Evolutionary conservation across 2,888 invertebrate species (phyloP).

Genomic region (Drosophila meridiana): DNA sequence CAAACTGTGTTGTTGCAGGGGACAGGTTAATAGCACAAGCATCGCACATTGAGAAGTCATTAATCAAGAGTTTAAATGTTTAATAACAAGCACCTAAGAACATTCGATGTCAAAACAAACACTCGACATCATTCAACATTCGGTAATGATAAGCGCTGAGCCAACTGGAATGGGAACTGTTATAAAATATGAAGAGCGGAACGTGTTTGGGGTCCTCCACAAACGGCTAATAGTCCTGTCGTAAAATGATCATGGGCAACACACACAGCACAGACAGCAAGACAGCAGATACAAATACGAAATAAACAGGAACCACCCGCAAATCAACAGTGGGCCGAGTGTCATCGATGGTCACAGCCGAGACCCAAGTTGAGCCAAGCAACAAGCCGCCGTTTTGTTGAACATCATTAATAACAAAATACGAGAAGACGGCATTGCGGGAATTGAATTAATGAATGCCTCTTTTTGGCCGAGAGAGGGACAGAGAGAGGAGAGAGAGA

Average conservation of each 20-base stretch:
- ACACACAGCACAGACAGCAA: slow-evolving; percentile 8
- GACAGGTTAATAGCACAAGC: slow-evolving; percentile 26
- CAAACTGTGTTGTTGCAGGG: slow-evolving; percentile 8
- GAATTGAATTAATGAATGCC: slow-evolving; percentile 80
- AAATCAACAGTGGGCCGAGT: slow-evolving; percentile 61
- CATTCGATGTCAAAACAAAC: slow-evolving; percentile 84
- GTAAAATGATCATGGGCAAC: slow-evolving; percentile 50
- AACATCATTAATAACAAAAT: slow-evolving; percentile 84
- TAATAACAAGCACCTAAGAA: slow-evolving; percentile 62
- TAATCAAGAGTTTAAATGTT: slow-evolving; percentile 73
- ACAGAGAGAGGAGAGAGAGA: neutral
- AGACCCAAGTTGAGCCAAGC: slow-evolving; percentile 51
- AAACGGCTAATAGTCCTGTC: slow-evolving; percentile 37
- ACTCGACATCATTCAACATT: slow-evolving; percentile 84
- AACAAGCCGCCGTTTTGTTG: slow-evolving; percentile 76
- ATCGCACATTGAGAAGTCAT: slow-evolving; percentile 62
- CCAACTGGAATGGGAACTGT: slow-evolving; percentile 26
- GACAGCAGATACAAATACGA: slow-evolving; percentile 4
- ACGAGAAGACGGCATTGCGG: slow-evolving; percentile 68
- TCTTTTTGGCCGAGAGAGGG: slow-evolving; percentile 27
- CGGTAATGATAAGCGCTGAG: slow-evolving; percentile 75
- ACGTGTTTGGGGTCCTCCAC: slow-evolving; percentile 26
- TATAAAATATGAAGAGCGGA: slow-evolving; percentile 50
- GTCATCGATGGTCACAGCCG: slow-evolving; percentile 60
- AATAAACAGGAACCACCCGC: slow-evolving; percentile 65